phyloP scores from a whole-genome alignment of 2,797 vertebrate genomes.

The Macrochelys suwanniensis region DNA sequence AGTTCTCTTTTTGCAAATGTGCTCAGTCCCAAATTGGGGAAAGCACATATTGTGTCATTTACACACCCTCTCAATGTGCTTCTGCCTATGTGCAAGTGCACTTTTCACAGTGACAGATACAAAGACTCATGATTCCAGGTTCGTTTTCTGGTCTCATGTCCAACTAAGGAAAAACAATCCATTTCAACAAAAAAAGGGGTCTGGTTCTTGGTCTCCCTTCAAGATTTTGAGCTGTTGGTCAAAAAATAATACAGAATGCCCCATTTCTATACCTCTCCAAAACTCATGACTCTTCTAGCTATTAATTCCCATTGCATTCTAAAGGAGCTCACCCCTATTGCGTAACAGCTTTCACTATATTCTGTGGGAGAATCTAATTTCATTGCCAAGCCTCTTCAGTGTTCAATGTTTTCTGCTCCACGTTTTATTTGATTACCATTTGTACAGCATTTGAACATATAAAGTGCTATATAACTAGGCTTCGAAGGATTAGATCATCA shows the following conservation, averaged over 20 bases:
- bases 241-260: neutral
- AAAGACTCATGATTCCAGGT: neutral
- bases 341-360: neutral
- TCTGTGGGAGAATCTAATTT: neutral
- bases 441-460: neutral
- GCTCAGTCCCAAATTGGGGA: rapidly evolving
- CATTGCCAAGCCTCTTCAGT: neutral
- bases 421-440: neutral
- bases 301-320: too few species aligned
- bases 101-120: neutral
- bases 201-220: neutral
- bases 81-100: rapidly evolving
- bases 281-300: neutral
- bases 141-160: neutral
- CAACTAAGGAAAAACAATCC: neutral
- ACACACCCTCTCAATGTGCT: neutral
- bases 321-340: neutral
- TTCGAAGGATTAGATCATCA: neutral
- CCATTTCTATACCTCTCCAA: neutral
- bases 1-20: rapidly evolving
- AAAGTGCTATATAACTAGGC: neutral
- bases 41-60: neutral
- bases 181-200: neutral
- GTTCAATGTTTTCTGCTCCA: neutral
- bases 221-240: neutral